phyloP scores from a whole-genome alignment of 2,797 vertebrate species.

The Gallinago nigripennis region DNA sequence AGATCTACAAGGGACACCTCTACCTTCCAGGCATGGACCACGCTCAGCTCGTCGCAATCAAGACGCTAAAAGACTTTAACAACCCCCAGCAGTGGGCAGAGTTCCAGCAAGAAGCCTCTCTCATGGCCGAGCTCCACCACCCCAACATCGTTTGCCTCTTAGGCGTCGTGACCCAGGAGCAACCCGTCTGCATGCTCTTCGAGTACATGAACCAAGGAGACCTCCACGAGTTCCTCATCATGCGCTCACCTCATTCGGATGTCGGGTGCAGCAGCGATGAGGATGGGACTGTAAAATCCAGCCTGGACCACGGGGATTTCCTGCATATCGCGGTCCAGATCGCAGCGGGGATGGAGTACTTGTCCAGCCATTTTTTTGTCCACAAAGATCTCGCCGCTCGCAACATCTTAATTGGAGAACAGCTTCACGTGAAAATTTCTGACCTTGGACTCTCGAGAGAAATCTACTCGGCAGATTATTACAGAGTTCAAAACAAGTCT shows the following conservation, averaged over 20 bases:
- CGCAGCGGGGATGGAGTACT: conserved; percentile 95
- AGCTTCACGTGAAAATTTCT: conserved; percentile 94
- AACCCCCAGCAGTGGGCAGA: conserved; percentile 92
- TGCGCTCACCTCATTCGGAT: conserved; percentile 95
- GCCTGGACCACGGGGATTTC: conserved; percentile 95
- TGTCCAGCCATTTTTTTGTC: conserved; percentile 91
- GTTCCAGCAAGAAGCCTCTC: conserved; percentile 93
- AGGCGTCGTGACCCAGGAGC: conserved; percentile 94
- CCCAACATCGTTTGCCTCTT: conserved; percentile 93
- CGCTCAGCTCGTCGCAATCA: conserved; percentile 94
- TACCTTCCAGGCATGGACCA: conserved; percentile 98
- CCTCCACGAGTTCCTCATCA: conserved; percentile 98
- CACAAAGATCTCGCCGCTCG: conserved; percentile 96
- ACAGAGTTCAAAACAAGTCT: conserved; percentile 89
- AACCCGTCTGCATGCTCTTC: conserved; percentile 94
- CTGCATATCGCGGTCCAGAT: conserved; percentile 93
- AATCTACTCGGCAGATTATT: conserved; percentile 95
- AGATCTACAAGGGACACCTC: conserved; percentile 98
- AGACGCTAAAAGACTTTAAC: conserved; percentile 93
- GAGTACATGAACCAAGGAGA: conserved; percentile 95
- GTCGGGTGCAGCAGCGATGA: conserved; percentile 97
- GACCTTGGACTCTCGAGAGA: conserved; percentile 96
- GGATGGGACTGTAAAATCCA: conserved; percentile 95
- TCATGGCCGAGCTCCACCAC: conserved; percentile 93
- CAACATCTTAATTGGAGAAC: conserved; percentile 94